Conservation (phyloP, 2,888 invertebrate species). For the Pristionchus exspectatus region DNA sequence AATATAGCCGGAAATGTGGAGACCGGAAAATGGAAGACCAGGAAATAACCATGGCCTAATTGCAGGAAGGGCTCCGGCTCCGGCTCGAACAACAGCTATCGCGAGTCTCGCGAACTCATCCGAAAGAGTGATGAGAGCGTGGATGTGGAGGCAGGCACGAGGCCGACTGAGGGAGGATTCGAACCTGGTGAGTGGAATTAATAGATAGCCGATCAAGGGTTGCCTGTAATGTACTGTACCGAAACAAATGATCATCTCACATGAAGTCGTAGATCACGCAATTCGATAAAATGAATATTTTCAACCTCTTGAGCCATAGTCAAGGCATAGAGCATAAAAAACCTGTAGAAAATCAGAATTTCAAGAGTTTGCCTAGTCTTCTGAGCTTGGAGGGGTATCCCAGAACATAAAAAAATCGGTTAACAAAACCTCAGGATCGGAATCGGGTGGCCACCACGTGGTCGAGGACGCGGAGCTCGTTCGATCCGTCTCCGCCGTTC, state of each 20-base stretch:
- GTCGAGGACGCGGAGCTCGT: slow-evolving; percentile 40
- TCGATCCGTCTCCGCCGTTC: slow-evolving; percentile 54
- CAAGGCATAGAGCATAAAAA: too few species aligned
- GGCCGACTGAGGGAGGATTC: background rate
- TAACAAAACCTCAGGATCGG: slow-evolving; percentile 43
- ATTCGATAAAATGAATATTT: too few species aligned
- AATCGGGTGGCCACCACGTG: slow-evolving; percentile 32
- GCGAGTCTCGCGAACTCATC: slow-evolving; percentile 55
- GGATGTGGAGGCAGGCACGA: slow-evolving; percentile 16
- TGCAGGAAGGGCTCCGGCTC: slow-evolving; percentile 32
- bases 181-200: slow-evolving; percentile 22
- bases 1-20: too few species aligned
- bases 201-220: too few species aligned
- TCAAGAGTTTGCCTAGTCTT: too few species aligned
- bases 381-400: too few species aligned
- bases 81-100: slow-evolving; percentile 7
- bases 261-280: too few species aligned
- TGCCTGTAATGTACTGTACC: too few species aligned
- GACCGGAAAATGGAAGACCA: background rate
- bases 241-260: too few species aligned
- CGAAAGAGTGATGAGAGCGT: slow-evolving; percentile 25
- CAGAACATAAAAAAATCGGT: too few species aligned
- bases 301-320: too few species aligned
- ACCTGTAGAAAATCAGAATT: too few species aligned
- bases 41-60: background rate